Evolutionary conservation across 2,113 vertebrate genomes (phyloP).

Genomic region (Scartelaos histophorus): DNA sequence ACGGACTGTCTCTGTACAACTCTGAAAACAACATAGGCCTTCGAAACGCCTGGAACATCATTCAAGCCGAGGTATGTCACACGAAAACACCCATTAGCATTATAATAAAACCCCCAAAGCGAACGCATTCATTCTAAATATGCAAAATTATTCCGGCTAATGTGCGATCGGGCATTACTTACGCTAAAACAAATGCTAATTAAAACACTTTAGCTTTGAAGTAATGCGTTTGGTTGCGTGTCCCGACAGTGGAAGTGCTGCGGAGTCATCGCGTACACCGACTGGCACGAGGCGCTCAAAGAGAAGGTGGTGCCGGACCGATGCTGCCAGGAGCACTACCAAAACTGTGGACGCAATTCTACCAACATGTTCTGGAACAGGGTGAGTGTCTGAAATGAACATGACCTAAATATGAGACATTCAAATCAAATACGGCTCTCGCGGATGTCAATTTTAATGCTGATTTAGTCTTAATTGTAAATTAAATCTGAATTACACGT

Average conservation of each 20-base stretch:
- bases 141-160: constrained; percentile 38
- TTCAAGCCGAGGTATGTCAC: constrained; percentile 92
- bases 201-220: constrained; percentile 10
- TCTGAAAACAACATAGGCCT: constrained; percentile 94
- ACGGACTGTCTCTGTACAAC: constrained; percentile 93
- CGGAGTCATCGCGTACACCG: constrained; percentile 89
- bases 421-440: too few relatives aligned
- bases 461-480: too few relatives aligned
- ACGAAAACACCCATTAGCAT: constrained; percentile 5
- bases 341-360: constrained; percentile 89
- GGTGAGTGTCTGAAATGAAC: constrained; percentile 70
- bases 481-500: too few relatives aligned
- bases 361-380: constrained; percentile 89
- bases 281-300: constrained; percentile 91
- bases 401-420: too few relatives aligned
- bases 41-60: constrained; percentile 98
- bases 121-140: constrained; percentile 10
- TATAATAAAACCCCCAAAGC: background rate
- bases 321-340: constrained; percentile 95
- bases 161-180: constrained; percentile 26
- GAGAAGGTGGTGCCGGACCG: constrained; percentile 92
- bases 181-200: constrained; percentile 17
- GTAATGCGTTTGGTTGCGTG: constrained; percentile 30
- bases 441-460: too few relatives aligned
- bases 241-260: constrained; percentile 91